Evolutionary conservation across 2,797 vertebrate genomes (phyloP), one percentile per base, ranked within the genome.

Genomic region (Darevskia mixta): DNA sequence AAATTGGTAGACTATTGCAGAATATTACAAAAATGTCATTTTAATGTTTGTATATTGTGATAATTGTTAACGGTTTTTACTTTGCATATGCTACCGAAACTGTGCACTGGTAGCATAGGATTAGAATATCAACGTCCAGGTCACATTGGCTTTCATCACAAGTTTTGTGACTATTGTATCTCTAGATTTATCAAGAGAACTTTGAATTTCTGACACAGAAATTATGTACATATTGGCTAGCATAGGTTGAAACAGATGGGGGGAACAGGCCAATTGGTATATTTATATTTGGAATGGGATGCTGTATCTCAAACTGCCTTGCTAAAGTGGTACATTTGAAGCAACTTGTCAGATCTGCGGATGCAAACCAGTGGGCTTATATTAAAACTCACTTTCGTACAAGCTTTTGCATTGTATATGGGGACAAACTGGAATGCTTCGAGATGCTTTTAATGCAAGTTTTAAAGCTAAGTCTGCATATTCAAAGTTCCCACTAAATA

Each of bases 391-490:
- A 66, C 72, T 58, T 80, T 77, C 58, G 81, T 77, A 82, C n/a
- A 81, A 86, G 86, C 91, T 93, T 92, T 88, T 94, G 94, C 93
- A 95, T 92, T 89, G 29, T 86, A 88, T 95, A 95, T 9, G 77
- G 93, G 91, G 94, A 95, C 94, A 96, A 96, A 97, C 96, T 96
- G 96, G 96, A 97, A 96, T 85, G 95, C 94, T 94, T 95, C 69
- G 90, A 83, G 89, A 91, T 94, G 90, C 87, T 95, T 95, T 94
- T 94, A 92, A 93, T 94, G 90, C 87, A 92, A 94, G 91, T 91
- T 89, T 91, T 92, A 88, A 91, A 87, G 91, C 89, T 90, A 90
- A 92, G 83, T 94, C 94, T 55, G 82, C 95, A 92, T 95, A 95
- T 96, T 94, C 88, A 86, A 89, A 91, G 85, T 93, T 95, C 94